Evolutionary conservation across 37 sponge, comb jelly and placozoan species (phyloP), one percentile per base, ranked within the genome.

Genomic region (Ephydatia muelleri): DNA sequence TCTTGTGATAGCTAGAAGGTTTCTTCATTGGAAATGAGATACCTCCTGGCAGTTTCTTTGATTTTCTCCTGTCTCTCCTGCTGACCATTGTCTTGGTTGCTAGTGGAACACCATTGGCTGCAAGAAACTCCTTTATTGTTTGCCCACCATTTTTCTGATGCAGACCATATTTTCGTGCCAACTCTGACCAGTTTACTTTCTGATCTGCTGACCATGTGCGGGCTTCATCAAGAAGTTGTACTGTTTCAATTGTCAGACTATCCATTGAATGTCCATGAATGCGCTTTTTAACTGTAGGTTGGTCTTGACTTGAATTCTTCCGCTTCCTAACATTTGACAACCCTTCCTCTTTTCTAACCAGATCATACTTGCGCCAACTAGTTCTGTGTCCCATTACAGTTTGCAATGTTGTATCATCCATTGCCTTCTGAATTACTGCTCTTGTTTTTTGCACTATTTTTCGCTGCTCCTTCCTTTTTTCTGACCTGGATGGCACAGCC

Each of bases 1-100:
- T 23, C 43, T 69, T 81, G 22, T 81, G 36, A n/a, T 70, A 32
- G 29, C 35, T 39, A 12, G 69, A 70, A 69, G 81, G 47, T 35
- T 65, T 26, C 35, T 29, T 38, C 81, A 81, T 81, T 38, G 81
- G 81, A 69, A 81, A 81, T 68, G 81, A 69, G 36, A 37, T n/a
- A 12, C 49, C 29, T 25, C 47, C 31, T 26, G 69, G 26, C 47
- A 25, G 68, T 43, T 81, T 81, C 27, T 65, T 65, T 25, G 36
- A 70, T 38, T 70, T 36, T 81, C 81, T 68, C 19, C 31, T 36
- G 31, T 65, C 67, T 30, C 80, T 57, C 13, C 16, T 65, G 28
- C 30, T 65, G 21, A 65, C 65, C 33, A 32, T 16, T 26, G 27
- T 57, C 65, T 16, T 79, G 22, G 30, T 65, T 21, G 80, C 80